Conservation (phyloP, 1,140 invertebrate genomes). For the Coboldia fuscipes region DNA sequence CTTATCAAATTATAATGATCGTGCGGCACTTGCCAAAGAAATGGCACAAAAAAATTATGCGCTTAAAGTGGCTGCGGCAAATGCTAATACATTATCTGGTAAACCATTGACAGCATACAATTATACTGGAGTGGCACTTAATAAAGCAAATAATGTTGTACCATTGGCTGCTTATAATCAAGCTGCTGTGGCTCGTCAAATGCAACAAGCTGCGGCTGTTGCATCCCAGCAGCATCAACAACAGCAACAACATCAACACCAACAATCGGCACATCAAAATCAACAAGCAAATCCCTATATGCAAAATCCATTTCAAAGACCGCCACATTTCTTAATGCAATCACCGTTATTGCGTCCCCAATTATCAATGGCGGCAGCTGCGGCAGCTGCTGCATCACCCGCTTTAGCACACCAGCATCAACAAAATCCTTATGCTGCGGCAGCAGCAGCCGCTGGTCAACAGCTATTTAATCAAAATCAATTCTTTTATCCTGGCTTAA, state of each 20-base stretch:
- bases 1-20: slow-evolving; percentile 23
- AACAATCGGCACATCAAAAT: slow-evolving; percentile 13
- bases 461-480: slow-evolving; percentile 1
- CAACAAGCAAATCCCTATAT: slow-evolving; percentile 20
- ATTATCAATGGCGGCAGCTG: slow-evolving; percentile 6
- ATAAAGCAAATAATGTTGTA: slow-evolving; percentile 28
- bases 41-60: slow-evolving; percentile 58
- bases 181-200: slow-evolving; percentile 8
- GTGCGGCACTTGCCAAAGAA: slow-evolving; percentile 44
- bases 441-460: slow-evolving; percentile 12
- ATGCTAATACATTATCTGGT: slow-evolving; percentile 8
- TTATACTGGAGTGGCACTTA: slow-evolving; percentile 57
- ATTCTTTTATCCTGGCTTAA: slow-evolving; percentile 1
- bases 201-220: slow-evolving; percentile 9
- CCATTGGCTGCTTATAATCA: slow-evolving; percentile 20
- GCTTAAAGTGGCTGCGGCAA: slow-evolving; percentile 32
- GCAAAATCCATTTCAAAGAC: slow-evolving; percentile 11
- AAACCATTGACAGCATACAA: slow-evolving; percentile 24
- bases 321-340: slow-evolving; percentile 17
- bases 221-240: slow-evolving; percentile 7
- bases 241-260: slow-evolving; percentile 10
- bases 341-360: slow-evolving; percentile 10
- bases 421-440: slow-evolving; percentile 8
- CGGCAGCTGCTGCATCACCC: slow-evolving; percentile 8
- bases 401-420: neutral